Evolutionary conservation across 2,888 invertebrate genomes (phyloP), one percentile per base, ranked within the genome.

Genomic region (Erebia palarica): DNA sequence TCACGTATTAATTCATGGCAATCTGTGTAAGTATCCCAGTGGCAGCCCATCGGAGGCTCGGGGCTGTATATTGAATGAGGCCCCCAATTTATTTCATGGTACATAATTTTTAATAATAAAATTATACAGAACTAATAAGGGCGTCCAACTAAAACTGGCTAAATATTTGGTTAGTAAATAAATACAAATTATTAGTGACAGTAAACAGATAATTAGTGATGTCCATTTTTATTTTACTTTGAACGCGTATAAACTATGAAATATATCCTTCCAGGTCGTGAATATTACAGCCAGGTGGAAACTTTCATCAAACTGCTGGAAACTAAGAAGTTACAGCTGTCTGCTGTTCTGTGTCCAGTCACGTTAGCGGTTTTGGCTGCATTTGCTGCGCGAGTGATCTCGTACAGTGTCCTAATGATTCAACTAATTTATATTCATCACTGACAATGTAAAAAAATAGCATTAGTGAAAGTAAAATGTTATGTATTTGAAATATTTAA

Each of bases 391-490:
- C 82, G 82, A 16, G 81, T 84, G 1, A 83, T 87, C 16, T 87
- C 89, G 0, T 88, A 86, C 69, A 79, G 81, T 1, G 81, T 88
- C 1, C 76, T 88, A 1, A 81, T 88, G 78, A 88, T 89, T 65
- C 87, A 89, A 69, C 85, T 86, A 68, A 88, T 88, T 66, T 89
- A 90, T 60, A 36, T 65, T 47, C 58, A 47, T 53, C 66, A 69
- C 21, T 58, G 27, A 58, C 36, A 36, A 7, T 36, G 36, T 36
- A 36, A 36, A 36, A 27, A 36, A 36, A 36, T 36, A 36, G 7
- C 7, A 36, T 36, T 58, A 18, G 3, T 16, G 10, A 16, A 10
- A 55, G 3, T 51, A 51, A 51, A 51, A 51, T 51, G 53, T 1
- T n/a, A n/a, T n/a, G 8, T 51, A n/a, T 36, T 36, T 36, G 7